phyloP scores from a whole-genome alignment of 2,113 vertebrate species.

The Muscicapa adusta region DNA sequence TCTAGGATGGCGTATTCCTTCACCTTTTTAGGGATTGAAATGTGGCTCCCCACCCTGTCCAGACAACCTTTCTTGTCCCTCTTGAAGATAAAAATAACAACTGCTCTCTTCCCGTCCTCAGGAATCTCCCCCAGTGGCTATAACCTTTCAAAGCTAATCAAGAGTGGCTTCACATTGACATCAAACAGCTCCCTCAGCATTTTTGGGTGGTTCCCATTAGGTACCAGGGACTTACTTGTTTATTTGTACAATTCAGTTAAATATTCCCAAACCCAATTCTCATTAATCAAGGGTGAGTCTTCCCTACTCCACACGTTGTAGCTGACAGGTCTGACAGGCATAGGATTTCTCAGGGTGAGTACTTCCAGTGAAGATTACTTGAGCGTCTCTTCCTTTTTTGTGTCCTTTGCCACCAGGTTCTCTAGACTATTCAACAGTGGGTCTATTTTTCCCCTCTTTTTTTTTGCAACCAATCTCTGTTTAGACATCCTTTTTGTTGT shows the following conservation, averaged over 20 bases:
- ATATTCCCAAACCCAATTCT: not conserved
- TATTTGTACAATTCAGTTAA: not conserved
- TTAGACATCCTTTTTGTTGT: not conserved
- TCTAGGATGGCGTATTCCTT: not conserved
- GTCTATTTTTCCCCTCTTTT: not conserved
- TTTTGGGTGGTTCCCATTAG: not conserved
- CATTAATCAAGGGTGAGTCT: not conserved
- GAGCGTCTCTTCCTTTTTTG: not conserved
- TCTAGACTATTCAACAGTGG: not conserved
- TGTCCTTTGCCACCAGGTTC: not conserved
- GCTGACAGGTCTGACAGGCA: not conserved
- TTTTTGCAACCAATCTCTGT: not conserved
- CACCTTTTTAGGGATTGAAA: not conserved
- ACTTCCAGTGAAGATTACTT: not conserved
- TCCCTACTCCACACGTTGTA: not conserved
- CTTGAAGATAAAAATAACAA: not conserved
- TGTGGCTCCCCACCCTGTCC: not conserved
- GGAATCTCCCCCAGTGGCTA: not conserved
- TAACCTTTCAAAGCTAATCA: not conserved
- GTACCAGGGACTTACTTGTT: not conserved
- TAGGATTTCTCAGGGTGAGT: not conserved
- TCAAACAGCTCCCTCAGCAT: not conserved
- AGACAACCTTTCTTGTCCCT: not conserved
- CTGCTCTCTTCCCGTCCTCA: not conserved
- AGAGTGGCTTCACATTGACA: not conserved